A percentile compares a stretch with the other conserved stretches of the same genome.
Evolutionary conservation across 2,797 vertebrate genomes (phyloP).

Genomic region (Argya squamiceps): DNA sequence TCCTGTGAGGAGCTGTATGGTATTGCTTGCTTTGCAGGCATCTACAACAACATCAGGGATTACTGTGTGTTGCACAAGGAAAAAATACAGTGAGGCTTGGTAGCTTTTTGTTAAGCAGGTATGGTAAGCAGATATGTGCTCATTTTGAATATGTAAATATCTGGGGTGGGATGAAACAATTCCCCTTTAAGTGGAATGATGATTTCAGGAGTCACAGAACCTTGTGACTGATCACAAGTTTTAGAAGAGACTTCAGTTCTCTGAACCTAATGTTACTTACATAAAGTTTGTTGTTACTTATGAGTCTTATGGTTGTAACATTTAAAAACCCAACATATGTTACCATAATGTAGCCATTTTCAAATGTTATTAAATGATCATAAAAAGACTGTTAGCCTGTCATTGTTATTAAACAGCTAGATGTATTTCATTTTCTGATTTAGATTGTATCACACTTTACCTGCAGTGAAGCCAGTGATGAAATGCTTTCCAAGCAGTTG

Average conservation of each 20-base stretch:
- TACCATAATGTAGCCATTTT: neutral
- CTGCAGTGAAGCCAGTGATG: neutral
- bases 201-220: constrained; percentile 24
- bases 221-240: constrained; percentile 72
- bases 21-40: neutral
- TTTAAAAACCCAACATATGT: neutral
- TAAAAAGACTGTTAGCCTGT: neutral
- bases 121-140: neutral
- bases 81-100: neutral
- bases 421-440: neutral
- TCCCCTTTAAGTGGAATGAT: constrained; percentile 42
- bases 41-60: neutral
- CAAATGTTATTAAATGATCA: neutral
- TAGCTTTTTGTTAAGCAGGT: neutral
- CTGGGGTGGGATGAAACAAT: neutral
- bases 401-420: neutral
- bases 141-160: neutral
- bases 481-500: neutral
- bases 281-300: neutral
- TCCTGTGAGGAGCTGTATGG: neutral
- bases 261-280: constrained; percentile 36
- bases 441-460: neutral
- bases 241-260: constrained; percentile 17
- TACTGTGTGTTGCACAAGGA: neutral
- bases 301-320: neutral